A percentile compares a stretch with the other conserved stretches of the same genome.
These are phyloP conservation scores for Epizoanthus stellaris DNA, from an alignment of 92 coral and sea anemone species.

Conservation along the genomic window DNA sequence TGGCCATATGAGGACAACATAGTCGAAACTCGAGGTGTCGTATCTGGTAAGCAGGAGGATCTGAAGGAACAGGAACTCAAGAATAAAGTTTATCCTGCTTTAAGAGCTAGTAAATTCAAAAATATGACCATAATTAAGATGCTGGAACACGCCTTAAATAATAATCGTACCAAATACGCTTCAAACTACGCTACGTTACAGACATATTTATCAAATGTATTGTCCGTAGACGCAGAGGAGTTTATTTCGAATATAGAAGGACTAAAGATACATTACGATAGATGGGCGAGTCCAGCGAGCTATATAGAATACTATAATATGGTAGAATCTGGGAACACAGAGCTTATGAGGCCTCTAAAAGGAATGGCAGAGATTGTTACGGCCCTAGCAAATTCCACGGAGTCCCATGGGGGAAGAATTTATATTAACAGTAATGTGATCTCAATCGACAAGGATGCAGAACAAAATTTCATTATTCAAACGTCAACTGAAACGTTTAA, in stretches of 20 bases:
- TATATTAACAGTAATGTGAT: neutral
- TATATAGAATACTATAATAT: neutral
- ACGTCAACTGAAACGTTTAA: constrained; percentile 51
- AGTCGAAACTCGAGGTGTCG: constrained; percentile 72
- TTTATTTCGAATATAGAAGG: constrained; percentile 77
- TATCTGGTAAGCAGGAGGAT: constrained; percentile 48
- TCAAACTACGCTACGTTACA: constrained; percentile 60
- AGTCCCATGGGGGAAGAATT: neutral
- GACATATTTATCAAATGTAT: constrained; percentile 63
- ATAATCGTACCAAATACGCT: constrained; percentile 55
- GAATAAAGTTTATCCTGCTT: constrained; percentile 56
- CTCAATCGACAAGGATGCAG: neutral
- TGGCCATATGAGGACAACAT: neutral
- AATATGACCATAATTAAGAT: constrained; percentile 61
- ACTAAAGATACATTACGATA: constrained; percentile 34
- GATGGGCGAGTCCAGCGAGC: neutral
- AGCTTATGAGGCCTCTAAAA: neutral
- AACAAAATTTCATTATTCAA: constrained; percentile 1
- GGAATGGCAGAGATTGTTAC: constrained; percentile 11
- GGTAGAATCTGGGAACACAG: neutral
- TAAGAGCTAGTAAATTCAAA: constrained; percentile 49
- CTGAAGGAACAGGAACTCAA: constrained; percentile 47
- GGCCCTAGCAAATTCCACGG: neutral
- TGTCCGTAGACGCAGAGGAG: constrained; percentile 75
- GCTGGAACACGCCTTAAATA: constrained; percentile 59